Evolutionary conservation across 1,140 invertebrate species (phyloP), one percentile per base, ranked within the genome.

Genomic region (Manduca sexta): DNA sequence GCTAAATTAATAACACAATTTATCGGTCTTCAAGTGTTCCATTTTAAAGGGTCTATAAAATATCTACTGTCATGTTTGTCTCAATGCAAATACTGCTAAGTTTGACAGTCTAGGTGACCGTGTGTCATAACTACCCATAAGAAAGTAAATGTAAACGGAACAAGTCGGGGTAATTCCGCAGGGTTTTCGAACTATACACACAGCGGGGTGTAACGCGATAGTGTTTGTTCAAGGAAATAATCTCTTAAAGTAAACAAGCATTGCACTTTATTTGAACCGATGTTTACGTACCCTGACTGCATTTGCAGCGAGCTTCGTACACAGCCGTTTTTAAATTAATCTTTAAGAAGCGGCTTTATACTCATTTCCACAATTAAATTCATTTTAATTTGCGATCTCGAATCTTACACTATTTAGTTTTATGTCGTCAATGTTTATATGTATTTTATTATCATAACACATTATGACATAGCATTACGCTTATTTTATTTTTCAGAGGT

Each of bases 221-320:
- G 56, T 59, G 60, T 69, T 60, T 74, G 65, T 55, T 44, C 64
- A 64, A 64, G 62, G 56, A 69, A 71, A 73, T 73, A 71, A 74
- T 76, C 68, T 74, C 48, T 64, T 56, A 60, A 50, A 63, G 65
- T 64, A 72, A 74, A 74, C 70, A 68, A 60, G 64, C 49, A 56
- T 59, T 74, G 68, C 69, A 69, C 56, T 71, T 74, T 66, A 71
- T 61, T 58, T 60, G 60, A 54, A 64, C 53, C 49, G 52, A 51
- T 49, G 56, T 60, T 52, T 60, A 69, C 66, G 60, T 67, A 63
- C 49, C 38, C 40, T 49, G 59, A 60, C 49, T 60, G 33, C 43
- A 29, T 30, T 43, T 13, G 8, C 8, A 4, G 33, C 13, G 33
- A n/a, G 13, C 33, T 12, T 4, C 33, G n/a, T 5, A 35, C 33